A percentile compares a stretch with the other conserved stretches of the same genome.
These are phyloP conservation scores for Eristalis intricaria DNA, from an alignment of 2,888 invertebrate species.

Conservation along the genomic window DNA sequence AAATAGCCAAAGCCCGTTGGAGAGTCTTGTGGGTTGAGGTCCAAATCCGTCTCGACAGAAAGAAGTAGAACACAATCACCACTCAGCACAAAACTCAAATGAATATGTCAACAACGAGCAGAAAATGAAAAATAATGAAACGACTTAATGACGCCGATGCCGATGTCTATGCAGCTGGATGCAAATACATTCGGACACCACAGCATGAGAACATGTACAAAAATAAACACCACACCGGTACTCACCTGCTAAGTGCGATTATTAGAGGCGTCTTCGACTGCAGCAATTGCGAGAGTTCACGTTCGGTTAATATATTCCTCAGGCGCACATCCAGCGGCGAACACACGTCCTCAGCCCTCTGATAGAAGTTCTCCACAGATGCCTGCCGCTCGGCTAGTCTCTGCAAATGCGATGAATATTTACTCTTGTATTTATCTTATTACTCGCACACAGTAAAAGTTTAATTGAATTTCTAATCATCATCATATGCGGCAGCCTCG, in stretches of 20 bases:
- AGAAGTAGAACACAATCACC: no score
- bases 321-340: slow-evolving; percentile 50
- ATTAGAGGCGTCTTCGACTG: slow-evolving; percentile 76
- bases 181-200: neutral
- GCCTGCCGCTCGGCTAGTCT: slow-evolving; percentile 62
- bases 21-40: no score
- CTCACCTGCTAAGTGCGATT: slow-evolving; percentile 78
- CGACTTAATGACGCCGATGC: neutral
- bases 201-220: neutral
- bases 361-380: slow-evolving; percentile 66
- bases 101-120: no score
- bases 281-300: slow-evolving; percentile 72
- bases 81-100: no score
- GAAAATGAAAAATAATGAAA: no score
- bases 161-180: neutral
- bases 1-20: no score
- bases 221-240: slow-evolving; percentile 12
- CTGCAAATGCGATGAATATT: slow-evolving; percentile 43
- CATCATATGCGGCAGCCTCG: neutral
- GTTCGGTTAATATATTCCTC: slow-evolving; percentile 73
- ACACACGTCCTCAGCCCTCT: slow-evolving; percentile 59
- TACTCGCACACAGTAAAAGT: slow-evolving; percentile 41
- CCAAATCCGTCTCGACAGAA: no score
- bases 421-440: slow-evolving; percentile 32
- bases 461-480: slow-evolving; percentile 66